Base-by-base conservation (phyloP, 2,113 vertebrate genomes). In the Cettia cetti region DNA sequence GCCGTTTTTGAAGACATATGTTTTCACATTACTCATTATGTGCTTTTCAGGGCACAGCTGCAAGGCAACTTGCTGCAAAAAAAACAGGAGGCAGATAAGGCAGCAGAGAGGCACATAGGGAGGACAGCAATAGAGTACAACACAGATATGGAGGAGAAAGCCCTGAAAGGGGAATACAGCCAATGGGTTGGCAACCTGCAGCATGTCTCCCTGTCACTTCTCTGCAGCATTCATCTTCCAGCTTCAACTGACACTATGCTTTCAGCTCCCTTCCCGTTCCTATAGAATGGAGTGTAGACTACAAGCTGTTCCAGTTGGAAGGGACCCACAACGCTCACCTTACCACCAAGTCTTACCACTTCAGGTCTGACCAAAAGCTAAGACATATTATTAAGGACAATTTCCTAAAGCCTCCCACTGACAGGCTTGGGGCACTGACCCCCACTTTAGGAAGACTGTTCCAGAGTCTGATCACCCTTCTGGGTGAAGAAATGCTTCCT, bases 121-220 rank as follows among this genome's bases (percentile, higher is more conserved):
- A 54, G 8, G 26, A 80, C 19, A 59, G 61, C 44, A 47, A 18
- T 0, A 18, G 10, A 45, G 39, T 0, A 30, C 1, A 16, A 84
- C 19, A 61, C 6, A 65, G 24, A 33, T 1, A 3, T 9, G 20
- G 20, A 85, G 20, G 18, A 24, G 23, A 64, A 12, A 80, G 26
- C 28, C 19, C 21, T 44, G 9, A 11, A 64, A 76, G 2, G 7
- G 6, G 56, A 60, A 64, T 10, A 39, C 12, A 64, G 50, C 3
- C 44, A 59, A 12, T 16, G 45, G 15, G 12, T 2, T 10, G 2
- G 19, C 26, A 57, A 18, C 24, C 37, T 50, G 21, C 6, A 39
- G 40, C 28, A 82, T 13, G 22, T 28, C 35, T 37, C 37, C 27
- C 24, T 22, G 10, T 2, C n/a, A 8, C 17, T 56, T 52, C 26